These are phyloP conservation scores for Perccottus glenii DNA, from an alignment of 2,113 vertebrate genomes.

Conservation along the genomic window DNA sequence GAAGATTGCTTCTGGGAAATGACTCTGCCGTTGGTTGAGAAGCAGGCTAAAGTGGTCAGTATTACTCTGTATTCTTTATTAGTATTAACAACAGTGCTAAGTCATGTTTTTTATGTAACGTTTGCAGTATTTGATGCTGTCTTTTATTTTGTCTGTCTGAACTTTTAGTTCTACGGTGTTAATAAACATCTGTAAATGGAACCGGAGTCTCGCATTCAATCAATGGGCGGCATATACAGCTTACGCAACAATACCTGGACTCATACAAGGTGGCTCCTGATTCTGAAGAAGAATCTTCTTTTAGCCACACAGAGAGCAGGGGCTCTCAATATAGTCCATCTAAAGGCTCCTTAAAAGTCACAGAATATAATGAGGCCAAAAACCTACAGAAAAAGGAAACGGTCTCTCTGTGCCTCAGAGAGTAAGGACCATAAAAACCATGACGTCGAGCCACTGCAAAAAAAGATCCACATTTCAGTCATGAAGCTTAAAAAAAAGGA, in stretches of 20 bases:
- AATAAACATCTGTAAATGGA: too few species aligned
- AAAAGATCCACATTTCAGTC: background rate
- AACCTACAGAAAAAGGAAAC: background rate
- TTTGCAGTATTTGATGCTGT: too few species aligned
- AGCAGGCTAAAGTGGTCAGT: too few species aligned
- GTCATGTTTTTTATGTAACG: too few species aligned
- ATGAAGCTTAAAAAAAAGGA: conserved; percentile 1
- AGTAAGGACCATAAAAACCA: background rate
- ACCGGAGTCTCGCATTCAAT: too few species aligned
- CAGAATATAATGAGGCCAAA: background rate
- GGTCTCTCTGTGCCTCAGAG: background rate
- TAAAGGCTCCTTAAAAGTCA: background rate
- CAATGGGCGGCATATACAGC: background rate
- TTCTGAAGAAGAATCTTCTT: background rate
- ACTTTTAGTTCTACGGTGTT: too few species aligned
- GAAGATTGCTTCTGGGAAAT: too few species aligned
- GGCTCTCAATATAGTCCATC: background rate
- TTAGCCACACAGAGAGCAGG: background rate
- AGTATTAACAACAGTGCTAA: too few species aligned
- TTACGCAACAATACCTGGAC: background rate
- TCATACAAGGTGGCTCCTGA: background rate
- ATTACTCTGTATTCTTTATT: too few species aligned
- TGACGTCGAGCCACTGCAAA: background rate
- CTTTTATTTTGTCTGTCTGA: too few species aligned
- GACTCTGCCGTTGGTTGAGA: too few species aligned